phyloP scores from a whole-genome alignment of 2,113 vertebrate species.

The Antechinus stuartii region DNA sequence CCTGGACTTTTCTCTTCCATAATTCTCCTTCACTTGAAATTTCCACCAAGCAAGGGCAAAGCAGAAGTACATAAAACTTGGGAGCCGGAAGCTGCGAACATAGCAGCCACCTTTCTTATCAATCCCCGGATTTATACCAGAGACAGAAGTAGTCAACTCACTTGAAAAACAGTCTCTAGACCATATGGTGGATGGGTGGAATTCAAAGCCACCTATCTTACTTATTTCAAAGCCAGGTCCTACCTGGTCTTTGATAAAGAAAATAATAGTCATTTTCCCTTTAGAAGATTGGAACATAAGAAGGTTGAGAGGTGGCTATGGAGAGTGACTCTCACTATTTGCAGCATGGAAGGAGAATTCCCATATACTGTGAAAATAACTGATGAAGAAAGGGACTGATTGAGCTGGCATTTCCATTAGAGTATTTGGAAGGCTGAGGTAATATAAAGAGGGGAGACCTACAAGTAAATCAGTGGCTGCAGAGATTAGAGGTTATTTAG shows the following conservation, averaged over 20 bases:
- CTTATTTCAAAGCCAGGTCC: conserved; percentile 4
- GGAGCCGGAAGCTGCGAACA: not conserved
- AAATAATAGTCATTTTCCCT: not conserved
- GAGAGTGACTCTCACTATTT: not conserved
- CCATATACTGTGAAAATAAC: not conserved
- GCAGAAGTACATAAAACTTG: not conserved
- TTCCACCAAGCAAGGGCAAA: not conserved
- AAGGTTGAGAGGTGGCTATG: not conserved
- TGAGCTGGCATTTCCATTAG: not conserved
- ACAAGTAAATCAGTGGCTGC: not conserved
- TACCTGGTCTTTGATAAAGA: not conserved
- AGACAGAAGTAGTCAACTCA: not conserved
- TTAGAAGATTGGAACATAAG: conserved; percentile 9
- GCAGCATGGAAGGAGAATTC: not conserved
- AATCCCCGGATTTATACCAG: too few species aligned
- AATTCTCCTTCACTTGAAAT: not conserved
- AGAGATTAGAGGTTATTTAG: not conserved
- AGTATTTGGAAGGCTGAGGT: not conserved
- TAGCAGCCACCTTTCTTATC: not conserved
- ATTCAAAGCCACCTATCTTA: not conserved
- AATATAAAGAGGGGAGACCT: not conserved
- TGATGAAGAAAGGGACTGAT: not conserved
- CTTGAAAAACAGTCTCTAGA: not conserved
- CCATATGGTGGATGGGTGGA: not conserved
- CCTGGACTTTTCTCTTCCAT: not conserved